Evolutionary conservation across 2,113 vertebrate species (phyloP).

Genomic region (Baryphthengus martii): DNA sequence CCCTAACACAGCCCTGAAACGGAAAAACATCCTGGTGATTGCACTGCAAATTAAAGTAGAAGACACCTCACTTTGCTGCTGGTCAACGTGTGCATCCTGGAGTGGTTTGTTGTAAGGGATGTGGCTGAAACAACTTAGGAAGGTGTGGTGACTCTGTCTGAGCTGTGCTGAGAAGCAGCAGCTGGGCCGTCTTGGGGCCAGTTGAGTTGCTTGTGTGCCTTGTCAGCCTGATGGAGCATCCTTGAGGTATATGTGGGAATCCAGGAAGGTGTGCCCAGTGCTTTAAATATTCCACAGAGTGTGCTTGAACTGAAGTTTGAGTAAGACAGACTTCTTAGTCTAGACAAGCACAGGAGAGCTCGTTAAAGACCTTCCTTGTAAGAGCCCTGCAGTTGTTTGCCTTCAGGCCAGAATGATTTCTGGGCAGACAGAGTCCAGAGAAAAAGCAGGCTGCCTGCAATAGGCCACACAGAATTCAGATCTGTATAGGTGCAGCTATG

Average conservation of each 20-base stretch:
- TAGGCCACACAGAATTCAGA: not conserved
- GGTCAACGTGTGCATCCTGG: accelerated
- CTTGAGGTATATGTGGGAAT: accelerated
- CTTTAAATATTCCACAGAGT: not conserved
- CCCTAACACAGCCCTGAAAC: no score
- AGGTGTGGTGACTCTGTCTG: accelerated
- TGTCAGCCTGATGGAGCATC: not conserved
- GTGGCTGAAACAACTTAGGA: not conserved
- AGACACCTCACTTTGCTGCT: no score
- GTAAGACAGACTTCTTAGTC: not conserved
- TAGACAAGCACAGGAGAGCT: not conserved
- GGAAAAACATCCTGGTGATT: not conserved
- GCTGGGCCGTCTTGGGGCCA: not conserved
- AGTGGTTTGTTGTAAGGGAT: accelerated
- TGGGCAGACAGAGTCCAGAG: not conserved
- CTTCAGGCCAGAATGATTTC: not conserved
- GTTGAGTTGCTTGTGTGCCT: no score
- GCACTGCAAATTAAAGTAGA: not conserved
- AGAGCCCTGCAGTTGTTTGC: not conserved
- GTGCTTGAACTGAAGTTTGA: not conserved
- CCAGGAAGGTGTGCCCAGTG: not conserved
- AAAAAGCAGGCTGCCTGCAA: not conserved
- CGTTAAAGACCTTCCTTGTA: not conserved
- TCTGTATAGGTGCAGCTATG: not conserved
- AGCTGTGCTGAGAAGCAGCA: not conserved